A percentile compares a stretch with the other conserved stretches of the same genome.
phyloP scores from a whole-genome alignment of 92 coral and sea anemone species.

The Porites evermanni region DNA sequence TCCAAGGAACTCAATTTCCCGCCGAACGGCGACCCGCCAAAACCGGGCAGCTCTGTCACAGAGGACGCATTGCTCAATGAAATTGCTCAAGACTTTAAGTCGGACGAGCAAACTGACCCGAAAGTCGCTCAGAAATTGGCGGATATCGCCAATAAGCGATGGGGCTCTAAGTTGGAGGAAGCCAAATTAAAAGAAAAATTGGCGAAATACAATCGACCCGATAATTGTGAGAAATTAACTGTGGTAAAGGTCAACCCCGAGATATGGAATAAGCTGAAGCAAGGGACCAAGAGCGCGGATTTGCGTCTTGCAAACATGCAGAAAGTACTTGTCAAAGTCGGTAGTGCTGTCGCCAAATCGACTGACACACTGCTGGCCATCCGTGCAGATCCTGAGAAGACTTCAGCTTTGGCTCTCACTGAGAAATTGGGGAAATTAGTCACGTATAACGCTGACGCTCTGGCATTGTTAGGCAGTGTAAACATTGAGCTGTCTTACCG shows the following conservation, averaged over 20 bases:
- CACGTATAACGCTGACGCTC: conserved; percentile 31
- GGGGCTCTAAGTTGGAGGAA: conserved; percentile 51
- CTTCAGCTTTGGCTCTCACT: neutral
- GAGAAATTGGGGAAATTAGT: neutral
- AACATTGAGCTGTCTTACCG: conserved; percentile 35
- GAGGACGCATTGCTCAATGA: no score
- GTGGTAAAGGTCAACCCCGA: conserved; percentile 44
- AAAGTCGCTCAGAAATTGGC: no score
- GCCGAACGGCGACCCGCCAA: conserved; percentile 9
- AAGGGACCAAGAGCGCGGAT: conserved; percentile 8
- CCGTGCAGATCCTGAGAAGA: conserved; percentile 19
- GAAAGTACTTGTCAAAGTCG: conserved; percentile 31
- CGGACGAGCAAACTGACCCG: no score
- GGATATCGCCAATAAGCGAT: conserved; percentile 51
- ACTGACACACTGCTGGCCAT: conserved; percentile 38
- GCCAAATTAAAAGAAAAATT: conserved; percentile 23
- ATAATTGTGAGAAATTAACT: conserved; percentile 35
- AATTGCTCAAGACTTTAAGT: no score
- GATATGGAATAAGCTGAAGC: conserved; percentile 31
- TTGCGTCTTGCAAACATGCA: conserved; percentile 20
- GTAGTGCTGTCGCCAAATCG: conserved; percentile 35
- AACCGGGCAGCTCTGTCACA: no score
- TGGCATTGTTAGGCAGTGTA: conserved; percentile 36
- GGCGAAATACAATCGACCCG: neutral
- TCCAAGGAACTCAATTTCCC: conserved; percentile 33